phyloP scores from a whole-genome alignment of 2,113 vertebrate genomes.

The Callorhinus ursinus region DNA sequence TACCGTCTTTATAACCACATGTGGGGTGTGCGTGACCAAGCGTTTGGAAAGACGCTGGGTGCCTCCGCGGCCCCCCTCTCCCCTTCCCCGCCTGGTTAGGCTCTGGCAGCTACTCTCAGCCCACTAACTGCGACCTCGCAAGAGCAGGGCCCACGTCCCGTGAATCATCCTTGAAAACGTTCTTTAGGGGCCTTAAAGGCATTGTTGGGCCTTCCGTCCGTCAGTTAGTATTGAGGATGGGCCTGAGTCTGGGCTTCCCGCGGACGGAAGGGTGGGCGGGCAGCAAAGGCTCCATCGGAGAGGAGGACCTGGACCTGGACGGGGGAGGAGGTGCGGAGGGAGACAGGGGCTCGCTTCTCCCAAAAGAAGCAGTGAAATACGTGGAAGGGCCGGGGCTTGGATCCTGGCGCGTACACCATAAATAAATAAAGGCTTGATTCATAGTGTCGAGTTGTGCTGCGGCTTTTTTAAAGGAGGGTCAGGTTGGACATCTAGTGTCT shows the following conservation, averaged over 20 bases:
- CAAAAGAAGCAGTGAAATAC: not conserved
- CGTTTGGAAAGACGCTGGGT: not conserved
- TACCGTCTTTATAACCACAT: not conserved
- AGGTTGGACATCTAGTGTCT: not conserved
- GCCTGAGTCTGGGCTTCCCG: not conserved
- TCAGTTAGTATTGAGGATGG: not conserved
- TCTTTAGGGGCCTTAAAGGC: slow-evolving; percentile 41
- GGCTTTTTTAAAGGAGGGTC: not conserved
- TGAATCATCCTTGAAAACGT: slow-evolving; percentile 49
- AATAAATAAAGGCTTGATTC: not conserved
- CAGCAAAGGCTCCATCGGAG: not conserved
- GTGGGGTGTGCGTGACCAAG: not conserved
- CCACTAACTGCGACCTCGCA: not conserved
- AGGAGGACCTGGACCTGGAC: too few relatives aligned
- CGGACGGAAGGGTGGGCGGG: not conserved
- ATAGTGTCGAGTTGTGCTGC: accelerated
- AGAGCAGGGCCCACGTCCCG: not conserved
- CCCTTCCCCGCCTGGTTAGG: not conserved
- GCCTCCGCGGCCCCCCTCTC: not conserved
- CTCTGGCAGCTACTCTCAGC: not conserved
- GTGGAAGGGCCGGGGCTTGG: not conserved
- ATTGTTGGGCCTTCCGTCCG: not conserved
- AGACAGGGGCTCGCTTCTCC: not conserved
- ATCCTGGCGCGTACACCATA: not conserved
- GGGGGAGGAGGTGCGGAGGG: too few relatives aligned